These are phyloP conservation scores for Probaryconus sp. DNA, from an alignment of 1,140 invertebrate species.

Conservation along the genomic window DNA sequence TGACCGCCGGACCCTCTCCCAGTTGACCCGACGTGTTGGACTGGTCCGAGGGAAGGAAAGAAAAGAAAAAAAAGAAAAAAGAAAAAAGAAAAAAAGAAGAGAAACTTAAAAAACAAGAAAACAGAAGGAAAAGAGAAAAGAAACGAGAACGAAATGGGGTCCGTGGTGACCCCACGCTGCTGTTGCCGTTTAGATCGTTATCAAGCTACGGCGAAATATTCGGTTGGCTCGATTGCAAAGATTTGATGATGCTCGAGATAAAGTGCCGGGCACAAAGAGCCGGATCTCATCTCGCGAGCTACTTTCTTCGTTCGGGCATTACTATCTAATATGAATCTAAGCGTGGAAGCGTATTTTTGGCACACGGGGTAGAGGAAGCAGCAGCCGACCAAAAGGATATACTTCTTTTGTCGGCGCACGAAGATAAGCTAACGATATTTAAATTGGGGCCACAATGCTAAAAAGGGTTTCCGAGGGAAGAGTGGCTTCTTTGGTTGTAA, in stretches of 20 bases:
- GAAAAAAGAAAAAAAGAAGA: too few species aligned
- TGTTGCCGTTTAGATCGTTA: too few species aligned
- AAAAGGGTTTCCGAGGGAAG: constrained; percentile 9
- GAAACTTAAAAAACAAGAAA: too few species aligned
- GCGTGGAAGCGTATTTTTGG: constrained; percentile 19
- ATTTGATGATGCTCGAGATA: constrained; percentile 14
- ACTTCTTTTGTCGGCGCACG: constrained; percentile 7
- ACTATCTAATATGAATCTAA: constrained; percentile 58
- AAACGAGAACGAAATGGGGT: too few species aligned
- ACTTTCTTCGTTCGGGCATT: constrained; percentile 9
- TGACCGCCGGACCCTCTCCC: too few species aligned
- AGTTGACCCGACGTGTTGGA: constrained; percentile 48
- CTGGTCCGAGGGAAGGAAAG: constrained; percentile 39
- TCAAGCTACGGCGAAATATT: constrained; percentile 59
- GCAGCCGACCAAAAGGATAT: constrained; percentile 27
- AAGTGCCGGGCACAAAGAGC: constrained; percentile 14
- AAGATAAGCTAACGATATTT: constrained; percentile 35
- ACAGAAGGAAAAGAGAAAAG: too few species aligned
- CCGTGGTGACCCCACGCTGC: too few species aligned
- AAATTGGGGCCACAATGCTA: too few species aligned
- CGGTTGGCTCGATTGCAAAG: constrained; percentile 55
- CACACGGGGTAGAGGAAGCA: constrained; percentile 17
- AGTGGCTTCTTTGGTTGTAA: constrained; percentile 30
- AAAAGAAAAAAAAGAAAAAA: too few species aligned
- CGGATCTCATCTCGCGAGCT: too few species aligned